phyloP scores from a whole-genome alignment of 2,888 invertebrate species.

The Drosophila mettleri region DNA sequence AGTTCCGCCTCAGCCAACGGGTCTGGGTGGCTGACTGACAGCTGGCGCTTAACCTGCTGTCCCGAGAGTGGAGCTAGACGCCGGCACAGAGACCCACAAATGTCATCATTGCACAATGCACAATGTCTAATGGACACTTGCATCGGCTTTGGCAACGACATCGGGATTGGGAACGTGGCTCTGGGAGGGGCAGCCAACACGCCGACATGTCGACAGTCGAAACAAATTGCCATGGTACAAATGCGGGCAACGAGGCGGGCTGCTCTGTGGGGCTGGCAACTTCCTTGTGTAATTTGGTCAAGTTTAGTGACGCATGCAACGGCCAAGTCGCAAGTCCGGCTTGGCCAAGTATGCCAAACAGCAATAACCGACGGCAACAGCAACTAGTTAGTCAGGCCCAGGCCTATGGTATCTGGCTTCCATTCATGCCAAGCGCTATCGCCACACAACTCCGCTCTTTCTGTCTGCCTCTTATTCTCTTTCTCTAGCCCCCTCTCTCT shows the following conservation, averaged over 20 bases:
- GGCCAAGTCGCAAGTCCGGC: conserved; percentile 68
- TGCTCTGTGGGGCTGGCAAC: conserved; percentile 29
- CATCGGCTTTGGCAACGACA: conserved; percentile 10
- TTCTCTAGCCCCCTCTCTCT: conserved; percentile 10
- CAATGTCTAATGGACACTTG: conserved; percentile 58
- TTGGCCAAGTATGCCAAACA: conserved; percentile 65
- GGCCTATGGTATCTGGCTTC: conserved; percentile 52
- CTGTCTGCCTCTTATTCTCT: conserved; percentile 8
- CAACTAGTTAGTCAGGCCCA: conserved; percentile 56
- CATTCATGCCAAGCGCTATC: conserved; percentile 58
- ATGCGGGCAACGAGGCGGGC: background rate
- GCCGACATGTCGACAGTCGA: conserved; percentile 34
- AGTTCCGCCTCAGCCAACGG: conserved; percentile 32
- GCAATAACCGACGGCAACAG: conserved; percentile 22
- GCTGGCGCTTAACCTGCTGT: conserved; percentile 50
- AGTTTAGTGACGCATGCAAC: conserved; percentile 77
- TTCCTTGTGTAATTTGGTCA: conserved; percentile 80
- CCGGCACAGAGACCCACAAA: conserved; percentile 60
- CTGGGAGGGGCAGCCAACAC: conserved; percentile 6
- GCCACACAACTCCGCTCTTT: conserved; percentile 20
- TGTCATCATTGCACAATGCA: conserved; percentile 64
- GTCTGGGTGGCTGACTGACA: conserved; percentile 31
- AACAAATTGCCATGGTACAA: conserved; percentile 52
- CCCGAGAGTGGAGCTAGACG: conserved; percentile 32
- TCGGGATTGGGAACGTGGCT: conserved; percentile 12